Evolutionary conservation across 2,888 invertebrate genomes (phyloP), one percentile per base, ranked within the genome.

Genomic region (Pandemis heparana): DNA sequence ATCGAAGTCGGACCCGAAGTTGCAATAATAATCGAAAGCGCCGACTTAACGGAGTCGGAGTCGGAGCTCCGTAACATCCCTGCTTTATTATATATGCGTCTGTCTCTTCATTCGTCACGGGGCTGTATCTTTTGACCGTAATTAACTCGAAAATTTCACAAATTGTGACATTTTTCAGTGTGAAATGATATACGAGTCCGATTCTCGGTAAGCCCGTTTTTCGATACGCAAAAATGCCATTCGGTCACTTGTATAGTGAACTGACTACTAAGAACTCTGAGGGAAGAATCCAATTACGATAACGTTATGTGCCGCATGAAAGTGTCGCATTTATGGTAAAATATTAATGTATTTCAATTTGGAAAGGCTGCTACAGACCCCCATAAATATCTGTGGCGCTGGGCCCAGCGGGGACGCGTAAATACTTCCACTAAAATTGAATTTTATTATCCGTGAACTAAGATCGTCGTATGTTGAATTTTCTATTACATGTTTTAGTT

Each of bases 281-380:
- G 88, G 90, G 91, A 92, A 91, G 92, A 92, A 94, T 91, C 90
- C 93, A 93, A 93, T 94, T 94, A 93, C 90, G 92, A 91, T 92
- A 93, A 91, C 91, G 92, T 91, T 92, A 92, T 92, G 92, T 92
- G 88, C 87, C 90, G 89, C 90, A 89, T 89, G 92, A 92, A 94
- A 93, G 90, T 93, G 94, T 94, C 94, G 92, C 92, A 89, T 93
- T 94, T 93, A 92, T 93, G 92, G 92, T 94, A 92, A 93, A 92
- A 94, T 94, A 94, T 94, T 93, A 94, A 94, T 94, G 92, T 94
- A 92, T 94, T 94, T 94, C 94, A 94, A 94, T 94, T 94, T 92
- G 92, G 92, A 86, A 85, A 88, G 89, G 88, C 89, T 89, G 89
- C 88, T 89, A 88, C 88, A 92, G 90, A 94, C 94, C 93, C 90